Conservation (phyloP, 2,797 vertebrate species). For the Sciurus vulgaris region DNA sequence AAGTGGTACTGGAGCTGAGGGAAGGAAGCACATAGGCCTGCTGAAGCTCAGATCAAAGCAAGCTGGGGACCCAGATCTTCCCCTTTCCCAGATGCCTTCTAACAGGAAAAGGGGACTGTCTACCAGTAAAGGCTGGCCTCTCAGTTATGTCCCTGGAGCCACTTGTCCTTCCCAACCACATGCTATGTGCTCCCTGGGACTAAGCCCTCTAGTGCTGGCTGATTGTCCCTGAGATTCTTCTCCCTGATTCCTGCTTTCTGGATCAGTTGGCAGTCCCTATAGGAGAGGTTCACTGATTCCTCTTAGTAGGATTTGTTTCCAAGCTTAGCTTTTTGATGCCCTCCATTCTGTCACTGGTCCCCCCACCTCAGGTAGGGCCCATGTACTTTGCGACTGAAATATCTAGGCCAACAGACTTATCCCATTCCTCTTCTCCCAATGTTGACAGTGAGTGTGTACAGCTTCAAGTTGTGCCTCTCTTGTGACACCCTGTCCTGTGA, state of each 20-base stretch:
- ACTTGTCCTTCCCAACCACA: neutral
- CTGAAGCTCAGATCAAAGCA: neutral
- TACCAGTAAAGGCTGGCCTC: neutral
- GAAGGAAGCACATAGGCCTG: constrained; percentile 39
- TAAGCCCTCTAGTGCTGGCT: neutral
- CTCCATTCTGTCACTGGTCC: neutral
- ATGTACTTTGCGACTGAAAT: neutral
- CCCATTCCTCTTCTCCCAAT: neutral
- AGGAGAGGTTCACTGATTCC: neutral
- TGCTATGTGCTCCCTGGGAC: neutral
- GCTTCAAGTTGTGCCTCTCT: neutral
- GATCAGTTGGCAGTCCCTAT: neutral
- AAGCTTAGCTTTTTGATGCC: neutral
- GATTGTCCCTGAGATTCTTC: neutral
- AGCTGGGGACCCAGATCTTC: neutral
- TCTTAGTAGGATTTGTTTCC: neutral
- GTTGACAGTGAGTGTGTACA: neutral
- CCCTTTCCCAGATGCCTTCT: constrained; percentile 7
- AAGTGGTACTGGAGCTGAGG: constrained; percentile 36
- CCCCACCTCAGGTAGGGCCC: neutral
- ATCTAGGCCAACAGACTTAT: neutral
- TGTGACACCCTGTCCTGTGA: neutral
- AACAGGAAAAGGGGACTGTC: neutral
- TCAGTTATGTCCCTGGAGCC: neutral
- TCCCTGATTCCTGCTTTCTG: neutral